These are phyloP conservation scores for Hirtodrosophila trivittata DNA, from an alignment of 2,888 invertebrate genomes.

Conservation along the genomic window DNA sequence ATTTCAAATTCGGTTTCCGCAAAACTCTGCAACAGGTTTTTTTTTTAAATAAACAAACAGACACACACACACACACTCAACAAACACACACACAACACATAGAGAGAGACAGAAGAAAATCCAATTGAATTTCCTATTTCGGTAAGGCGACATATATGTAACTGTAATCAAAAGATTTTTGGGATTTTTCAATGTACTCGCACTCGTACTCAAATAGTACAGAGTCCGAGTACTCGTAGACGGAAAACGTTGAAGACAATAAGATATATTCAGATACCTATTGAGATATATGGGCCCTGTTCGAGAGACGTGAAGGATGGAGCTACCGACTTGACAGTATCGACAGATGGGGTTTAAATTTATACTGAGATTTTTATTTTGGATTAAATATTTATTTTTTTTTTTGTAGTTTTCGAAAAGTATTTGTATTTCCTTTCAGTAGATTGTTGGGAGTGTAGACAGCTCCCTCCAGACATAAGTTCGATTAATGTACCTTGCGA, in stretches of 20 bases:
- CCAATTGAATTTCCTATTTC: constrained; percentile 25
- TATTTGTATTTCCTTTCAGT: constrained; percentile 16
- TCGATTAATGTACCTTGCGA: constrained; percentile 55
- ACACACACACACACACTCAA: constrained; percentile 6
- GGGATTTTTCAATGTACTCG: constrained; percentile 48
- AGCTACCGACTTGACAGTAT: constrained; percentile 36
- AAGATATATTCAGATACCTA: constrained; percentile 56
- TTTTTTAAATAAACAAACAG: constrained; percentile 11
- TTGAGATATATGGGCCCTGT: constrained; percentile 42
- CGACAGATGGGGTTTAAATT: constrained; percentile 38
- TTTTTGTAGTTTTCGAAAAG: constrained; percentile 13
- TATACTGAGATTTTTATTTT: constrained; percentile 47
- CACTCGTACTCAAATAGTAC: constrained; percentile 18
- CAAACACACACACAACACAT: constrained; percentile 2
- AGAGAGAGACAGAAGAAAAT: neutral
- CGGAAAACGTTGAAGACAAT: constrained; percentile 74
- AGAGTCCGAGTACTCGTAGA: constrained; percentile 23
- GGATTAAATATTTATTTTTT: constrained; percentile 12
- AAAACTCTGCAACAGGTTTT: constrained; percentile 45
- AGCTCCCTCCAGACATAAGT: constrained; percentile 2
- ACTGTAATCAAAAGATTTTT: constrained; percentile 44
- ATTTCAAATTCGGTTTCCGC: constrained; percentile 63
- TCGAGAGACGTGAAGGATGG: constrained; percentile 40
- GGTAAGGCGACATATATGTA: constrained; percentile 15
- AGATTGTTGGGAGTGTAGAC: constrained; percentile 17